Evolutionary conservation across 2,113 vertebrate species (phyloP).

Genomic region (Damaliscus lunatus): DNA sequence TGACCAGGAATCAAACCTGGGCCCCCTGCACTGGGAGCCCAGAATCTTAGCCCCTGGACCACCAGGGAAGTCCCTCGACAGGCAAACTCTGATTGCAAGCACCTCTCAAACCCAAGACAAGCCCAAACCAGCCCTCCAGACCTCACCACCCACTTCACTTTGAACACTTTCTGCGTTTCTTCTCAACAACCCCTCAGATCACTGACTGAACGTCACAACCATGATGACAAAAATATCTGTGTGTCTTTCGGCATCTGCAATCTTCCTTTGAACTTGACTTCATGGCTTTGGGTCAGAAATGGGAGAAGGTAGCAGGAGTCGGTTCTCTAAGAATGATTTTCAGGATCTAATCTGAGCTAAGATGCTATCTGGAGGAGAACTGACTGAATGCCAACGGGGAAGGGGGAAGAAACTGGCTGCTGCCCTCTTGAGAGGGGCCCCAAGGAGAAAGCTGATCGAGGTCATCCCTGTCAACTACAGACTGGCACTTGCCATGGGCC

Average conservation of each 20-base stretch:
- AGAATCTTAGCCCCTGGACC: not conserved
- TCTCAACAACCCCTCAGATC: not conserved
- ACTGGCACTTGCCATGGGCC: not conserved
- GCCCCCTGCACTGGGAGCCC: not conserved
- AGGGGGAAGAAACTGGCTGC: not conserved
- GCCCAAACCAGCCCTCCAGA: not conserved
- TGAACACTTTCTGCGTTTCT: not conserved
- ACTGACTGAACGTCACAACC: not conserved
- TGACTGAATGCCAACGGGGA: accelerated
- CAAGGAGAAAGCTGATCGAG: not conserved
- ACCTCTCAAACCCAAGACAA: not conserved
- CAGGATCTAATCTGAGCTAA: not conserved
- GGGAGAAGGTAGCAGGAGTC: not conserved
- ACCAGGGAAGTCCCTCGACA: not conserved
- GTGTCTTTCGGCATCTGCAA: not conserved
- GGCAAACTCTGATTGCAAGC: not conserved
- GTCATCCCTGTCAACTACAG: not conserved
- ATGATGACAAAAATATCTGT: not conserved
- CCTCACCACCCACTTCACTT: not conserved
- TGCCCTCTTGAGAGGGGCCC: not conserved
- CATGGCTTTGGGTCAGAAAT: not conserved
- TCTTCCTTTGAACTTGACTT: not conserved
- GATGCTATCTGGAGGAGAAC: not conserved
- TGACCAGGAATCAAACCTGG: not conserved
- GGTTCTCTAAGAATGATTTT: not conserved